Evolutionary conservation across 1,140 invertebrate genomes (phyloP), one percentile per base, ranked within the genome.

Genomic region (Neodiprion lecontei): DNA sequence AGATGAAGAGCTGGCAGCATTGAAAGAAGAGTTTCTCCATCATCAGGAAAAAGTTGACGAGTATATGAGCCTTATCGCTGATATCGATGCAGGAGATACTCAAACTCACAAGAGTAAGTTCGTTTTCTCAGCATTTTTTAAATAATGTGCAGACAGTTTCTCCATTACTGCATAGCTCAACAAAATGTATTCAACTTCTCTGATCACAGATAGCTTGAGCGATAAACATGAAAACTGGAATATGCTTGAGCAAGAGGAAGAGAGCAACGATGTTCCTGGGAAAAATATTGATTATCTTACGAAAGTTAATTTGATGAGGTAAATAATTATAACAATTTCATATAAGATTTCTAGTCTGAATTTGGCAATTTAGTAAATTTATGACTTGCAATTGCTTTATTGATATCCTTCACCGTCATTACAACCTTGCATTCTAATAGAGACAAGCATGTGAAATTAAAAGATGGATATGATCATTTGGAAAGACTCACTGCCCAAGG

Each of bases 11-110:
- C 81, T 98, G 21, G 88, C 94, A 77, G 92, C 94, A 12, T 86
- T 98, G 9, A 96, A 95, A 82, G 94, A 98, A 87, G 97, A 98
- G 87, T 98, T 98, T 83, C 87, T 87, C 68, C 96, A 97, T 87
- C 96, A 98, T 84, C 96, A 98, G 87, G 94, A 97, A 77, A 98
- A 97, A 88, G 91, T 98, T 23, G 94, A 98, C 85, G 93, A 98
- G 80, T 98, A 96, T 83, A 94, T 96, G 88, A 92, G 92, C 67
- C 79, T 98, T 23, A 88, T 97, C 14, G 91, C 92, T 80, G 92
- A 95, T 78, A 88, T 94, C 21, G 92, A 93, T 76, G 85, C 84
- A 47, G 87, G 84, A 74, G 89, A 90, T 78, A 65, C 85, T 17
- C 86, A 90, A 79, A 84, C 87, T 69, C 90, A 92, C 84, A 91